Base-by-base conservation (phyloP, 1,140 invertebrate genomes). In the Triops longicaudatus region DNA sequence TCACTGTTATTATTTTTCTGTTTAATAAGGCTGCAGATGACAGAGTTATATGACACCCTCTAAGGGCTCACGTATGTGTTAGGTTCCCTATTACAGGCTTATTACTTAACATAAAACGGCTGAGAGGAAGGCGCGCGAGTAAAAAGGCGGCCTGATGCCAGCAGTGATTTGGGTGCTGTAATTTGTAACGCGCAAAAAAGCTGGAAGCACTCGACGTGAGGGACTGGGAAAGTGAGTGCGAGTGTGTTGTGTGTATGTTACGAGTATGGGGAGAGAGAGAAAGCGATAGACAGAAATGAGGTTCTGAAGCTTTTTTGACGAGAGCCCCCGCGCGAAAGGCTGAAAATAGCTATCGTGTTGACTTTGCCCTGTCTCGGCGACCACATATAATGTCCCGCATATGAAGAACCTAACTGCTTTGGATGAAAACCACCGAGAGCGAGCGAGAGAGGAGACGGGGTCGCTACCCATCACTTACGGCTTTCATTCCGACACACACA, bases 81-180 rank as follows among this genome's bases (percentile, higher is more conserved):
- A 63, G 50, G 17, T 22, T 63, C 14, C 50, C 50, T 63, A 63
- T 63, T 63, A 63, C 14, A 10, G 50, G 22, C 50, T 37, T 63
- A 63, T 63, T 63, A 63, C 50, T 63, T 63, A 63, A 63, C 50
- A 63, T 63, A 63, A 63, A 63, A 63, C 50, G 50, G 50, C 50
- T 63, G 50, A 63, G 22, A 63, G 22, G 50, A 17, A 14, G 50
- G 10, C 5, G 10, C 5, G 4, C 14, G 50, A 22, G 50, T 63
- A 5, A 22, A 44, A 63, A 63, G 50, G 50, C 17, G 50, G 50
- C 17, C 22, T 63, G 50, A 1, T 63, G 50, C 50, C 50, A 63
- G 22, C 14, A 63, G 50, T 63, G 50, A 22, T n/a, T 7, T n/a
- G 14, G 50, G 50, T 63, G 14, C 50, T 22, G 50, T 63, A 63